phyloP scores from a whole-genome alignment of 2,888 invertebrate genomes.

The Melikaiella ostensackeni region DNA sequence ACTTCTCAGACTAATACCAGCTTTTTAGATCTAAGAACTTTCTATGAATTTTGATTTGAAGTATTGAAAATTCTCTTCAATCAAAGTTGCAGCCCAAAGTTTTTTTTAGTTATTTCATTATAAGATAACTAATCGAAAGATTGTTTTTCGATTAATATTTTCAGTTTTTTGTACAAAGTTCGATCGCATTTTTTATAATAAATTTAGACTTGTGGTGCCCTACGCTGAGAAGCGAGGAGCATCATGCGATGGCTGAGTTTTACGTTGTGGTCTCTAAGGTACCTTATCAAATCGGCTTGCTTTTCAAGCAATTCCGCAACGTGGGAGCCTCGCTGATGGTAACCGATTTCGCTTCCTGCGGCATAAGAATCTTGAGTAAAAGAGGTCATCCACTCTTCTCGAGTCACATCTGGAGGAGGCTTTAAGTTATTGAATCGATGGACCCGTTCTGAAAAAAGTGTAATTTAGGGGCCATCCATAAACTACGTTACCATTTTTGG shows the following conservation, averaged over 20 bases:
- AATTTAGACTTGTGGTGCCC: conserved; percentile 51
- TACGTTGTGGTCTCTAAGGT: conserved; percentile 83
- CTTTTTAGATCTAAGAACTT: not conserved
- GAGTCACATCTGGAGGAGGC: conserved; percentile 82
- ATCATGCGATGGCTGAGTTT: conserved; percentile 83
- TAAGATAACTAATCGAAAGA: not conserved
- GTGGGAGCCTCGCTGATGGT: conserved; percentile 67
- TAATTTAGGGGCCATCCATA: not conserved
- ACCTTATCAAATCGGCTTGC: conserved; percentile 85
- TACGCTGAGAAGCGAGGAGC: conserved; percentile 66
- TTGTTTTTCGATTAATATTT: not conserved
- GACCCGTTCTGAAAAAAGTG: conserved; percentile 79
- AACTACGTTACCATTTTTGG: no score
- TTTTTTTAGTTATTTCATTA: not conserved
- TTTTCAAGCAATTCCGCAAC: conserved; percentile 82
- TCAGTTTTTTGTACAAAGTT: not conserved
- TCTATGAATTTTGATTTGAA: not conserved
- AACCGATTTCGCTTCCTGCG: conserved; percentile 78
- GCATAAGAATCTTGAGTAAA: conserved; percentile 78
- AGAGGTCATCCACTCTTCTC: conserved; percentile 80
- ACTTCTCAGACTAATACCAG: not conserved
- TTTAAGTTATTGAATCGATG: conserved; percentile 80
- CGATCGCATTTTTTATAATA: not conserved
- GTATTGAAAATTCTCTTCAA: not conserved
- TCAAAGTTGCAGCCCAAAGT: not conserved